Evolutionary conservation across 2,888 invertebrate genomes (phyloP), one percentile per base, ranked within the genome.

Genomic region (Crossocerus cetratus): DNA sequence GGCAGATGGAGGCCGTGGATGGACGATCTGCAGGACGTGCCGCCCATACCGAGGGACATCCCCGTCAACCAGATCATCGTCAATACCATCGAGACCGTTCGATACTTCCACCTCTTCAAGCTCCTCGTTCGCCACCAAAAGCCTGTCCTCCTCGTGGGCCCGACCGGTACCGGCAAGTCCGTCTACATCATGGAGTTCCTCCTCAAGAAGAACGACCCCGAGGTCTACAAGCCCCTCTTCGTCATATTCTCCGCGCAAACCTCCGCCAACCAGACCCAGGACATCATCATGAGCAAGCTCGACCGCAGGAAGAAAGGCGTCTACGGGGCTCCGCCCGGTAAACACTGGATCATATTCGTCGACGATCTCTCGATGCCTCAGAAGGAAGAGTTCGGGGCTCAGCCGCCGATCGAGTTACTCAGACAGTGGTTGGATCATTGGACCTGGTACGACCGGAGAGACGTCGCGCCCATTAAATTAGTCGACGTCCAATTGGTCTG

Each of bases 291-390:
- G 97, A 95, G 95, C 11, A 98, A 98, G 91, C 90, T 98, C 84
- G 98, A 98, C 87, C 97, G 97, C 89, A 92, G 98, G 65, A 93
- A 96, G 65, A 98, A 98, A 92, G 98, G 95, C 92, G 79, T 88
- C 2, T 90, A 83, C 60, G 90, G 90, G 0, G 87, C 89, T 2
- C 84, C 84, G 0, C 85, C 84, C 1, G 87, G 88, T 16, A 97
- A 96, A 87, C 93, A 94, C 84, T 94, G 95, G 90, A 95, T 98
- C 1, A 94, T 98, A 65, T 98, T 98, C 89, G 96, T 99, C 49
- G 99, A 99, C 87, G 98, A 99, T 88, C 93, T 99, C 23, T 97
- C 97, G 83, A 97, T 98, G 96, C 98, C 98, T 0, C 92, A 96
- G 78, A 94, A 96, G 67, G 97, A 97, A 89, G 94, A 94, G 2